phyloP scores from a whole-genome alignment of 2,797 vertebrate genomes.

The Avahi laniger region DNA sequence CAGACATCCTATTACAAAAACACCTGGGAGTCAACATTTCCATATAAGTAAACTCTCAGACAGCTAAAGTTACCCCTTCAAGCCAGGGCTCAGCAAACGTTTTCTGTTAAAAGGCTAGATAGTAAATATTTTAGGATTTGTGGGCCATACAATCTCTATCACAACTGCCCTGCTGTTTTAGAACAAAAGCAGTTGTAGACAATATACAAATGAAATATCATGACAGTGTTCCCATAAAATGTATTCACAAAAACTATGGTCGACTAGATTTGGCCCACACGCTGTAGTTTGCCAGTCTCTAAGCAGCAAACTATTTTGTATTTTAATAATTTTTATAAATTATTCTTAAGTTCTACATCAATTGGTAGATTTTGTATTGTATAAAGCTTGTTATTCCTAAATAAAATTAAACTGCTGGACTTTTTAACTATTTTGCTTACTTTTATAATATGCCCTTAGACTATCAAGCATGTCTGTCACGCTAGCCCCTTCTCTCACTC shows the following conservation, averaged over 20 bases:
- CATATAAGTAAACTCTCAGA: neutral
- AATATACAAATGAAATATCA: neutral
- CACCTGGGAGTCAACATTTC: neutral
- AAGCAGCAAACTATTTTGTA: neutral
- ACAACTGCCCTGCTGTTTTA: neutral
- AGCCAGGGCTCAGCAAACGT: neutral
- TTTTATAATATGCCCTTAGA: neutral
- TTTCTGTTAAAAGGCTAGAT: neutral
- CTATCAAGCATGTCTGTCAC: neutral
- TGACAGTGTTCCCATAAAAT: neutral
- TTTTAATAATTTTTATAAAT: slow-evolving; percentile 31
- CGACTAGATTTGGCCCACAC: neutral
- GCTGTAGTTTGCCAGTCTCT: neutral
- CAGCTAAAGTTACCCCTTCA: neutral
- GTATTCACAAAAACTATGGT: neutral
- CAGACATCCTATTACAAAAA: slow-evolving; percentile 4
- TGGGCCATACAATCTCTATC: neutral
- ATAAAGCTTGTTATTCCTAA: neutral
- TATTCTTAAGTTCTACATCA: neutral
- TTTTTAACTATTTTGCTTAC: slow-evolving; percentile 9
- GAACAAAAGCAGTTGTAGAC: neutral
- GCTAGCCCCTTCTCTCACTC: neutral
- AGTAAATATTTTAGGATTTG: too few species aligned
- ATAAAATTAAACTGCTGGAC: neutral
- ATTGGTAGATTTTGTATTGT: neutral